Conservation (phyloP, 92 coral and sea anemone genomes). For the Actinostola sp. region DNA sequence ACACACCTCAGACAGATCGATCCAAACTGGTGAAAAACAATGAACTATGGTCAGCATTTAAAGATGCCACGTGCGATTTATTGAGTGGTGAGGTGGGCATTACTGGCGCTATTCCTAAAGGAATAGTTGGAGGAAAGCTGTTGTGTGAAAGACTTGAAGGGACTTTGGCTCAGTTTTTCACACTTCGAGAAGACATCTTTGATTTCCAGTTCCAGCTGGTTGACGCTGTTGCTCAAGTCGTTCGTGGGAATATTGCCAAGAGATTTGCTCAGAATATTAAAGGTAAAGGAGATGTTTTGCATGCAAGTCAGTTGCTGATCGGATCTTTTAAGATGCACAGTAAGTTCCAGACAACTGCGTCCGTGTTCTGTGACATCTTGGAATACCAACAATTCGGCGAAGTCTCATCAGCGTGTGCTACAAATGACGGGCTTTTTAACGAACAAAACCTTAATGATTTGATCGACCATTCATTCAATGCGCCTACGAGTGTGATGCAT, state of each 20-base stretch:
- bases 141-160: conserved; percentile 67
- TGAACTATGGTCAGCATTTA: conserved; percentile 61
- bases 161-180: conserved; percentile 56
- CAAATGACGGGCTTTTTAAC: conserved; percentile 50
- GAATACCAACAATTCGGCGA: conserved; percentile 36
- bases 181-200: conserved; percentile 63
- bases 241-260: conserved; percentile 52
- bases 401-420: conserved; percentile 25
- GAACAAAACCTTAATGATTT: conserved; percentile 42
- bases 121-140: conserved; percentile 25
- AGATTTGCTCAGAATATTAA: conserved; percentile 44
- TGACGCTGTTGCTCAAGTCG: conserved; percentile 46
- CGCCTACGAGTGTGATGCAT: conserved; percentile 24
- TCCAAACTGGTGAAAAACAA: conserved; percentile 41
- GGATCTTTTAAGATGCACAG: conserved; percentile 56
- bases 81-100: conserved; percentile 46
- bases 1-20: conserved; percentile 61
- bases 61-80: conserved; percentile 45
- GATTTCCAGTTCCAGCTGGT: conserved; percentile 67
- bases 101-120: conserved; percentile 32
- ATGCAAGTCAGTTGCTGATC: conserved; percentile 39
- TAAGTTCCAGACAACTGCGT: conserved; percentile 47
- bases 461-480: conserved; percentile 43
- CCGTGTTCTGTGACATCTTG: conserved; percentile 44
- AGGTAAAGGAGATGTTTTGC: conserved; percentile 31